Percentiles rank a stretch among this genome's conserved stretches.
These are phyloP conservation scores for Gulo gulo DNA, from an alignment of 2,113 vertebrate species.

Conservation along the genomic window DNA sequence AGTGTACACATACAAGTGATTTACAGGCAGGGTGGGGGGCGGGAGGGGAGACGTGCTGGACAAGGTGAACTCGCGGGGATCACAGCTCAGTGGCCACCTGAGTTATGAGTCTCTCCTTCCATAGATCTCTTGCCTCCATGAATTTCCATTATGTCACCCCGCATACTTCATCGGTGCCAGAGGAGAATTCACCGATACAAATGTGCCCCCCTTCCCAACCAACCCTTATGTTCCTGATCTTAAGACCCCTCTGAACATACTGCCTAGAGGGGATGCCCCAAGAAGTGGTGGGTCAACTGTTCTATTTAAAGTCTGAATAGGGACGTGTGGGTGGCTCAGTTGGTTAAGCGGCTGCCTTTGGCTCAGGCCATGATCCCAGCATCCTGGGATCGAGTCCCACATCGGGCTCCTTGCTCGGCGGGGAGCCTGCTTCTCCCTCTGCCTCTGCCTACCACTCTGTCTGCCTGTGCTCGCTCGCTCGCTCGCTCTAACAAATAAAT, in stretches of 20 bases:
- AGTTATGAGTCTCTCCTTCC: conserved; percentile 51
- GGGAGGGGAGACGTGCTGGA: neutral
- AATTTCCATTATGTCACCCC: conserved; percentile 29
- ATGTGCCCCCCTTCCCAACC: neutral
- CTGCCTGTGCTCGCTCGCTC: no score
- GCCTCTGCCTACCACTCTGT: no score
- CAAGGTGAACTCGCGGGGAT: conserved; percentile 5
- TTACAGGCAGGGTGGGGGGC: neutral
- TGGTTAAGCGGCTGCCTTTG: no score
- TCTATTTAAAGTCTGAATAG: neutral
- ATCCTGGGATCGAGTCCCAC: no score
- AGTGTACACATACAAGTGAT: neutral
- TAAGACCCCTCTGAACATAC: neutral
- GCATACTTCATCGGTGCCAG: neutral
- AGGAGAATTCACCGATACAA: neutral
- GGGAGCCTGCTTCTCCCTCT: no score
- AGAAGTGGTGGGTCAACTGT: neutral
- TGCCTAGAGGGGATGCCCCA: neutral
- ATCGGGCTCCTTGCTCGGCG: no score
- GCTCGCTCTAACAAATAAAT: no score
- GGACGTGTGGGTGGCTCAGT: no score
- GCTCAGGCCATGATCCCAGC: no score
- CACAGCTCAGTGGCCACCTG: conserved; percentile 67
- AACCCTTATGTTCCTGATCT: neutral
- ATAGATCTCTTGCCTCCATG: conserved; percentile 20